Percentiles rank a stretch among this genome's conserved stretches.
These are phyloP conservation scores for Ardeotis arabs DNA, from an alignment of 2,113 vertebrate species.

Conservation along the genomic window DNA sequence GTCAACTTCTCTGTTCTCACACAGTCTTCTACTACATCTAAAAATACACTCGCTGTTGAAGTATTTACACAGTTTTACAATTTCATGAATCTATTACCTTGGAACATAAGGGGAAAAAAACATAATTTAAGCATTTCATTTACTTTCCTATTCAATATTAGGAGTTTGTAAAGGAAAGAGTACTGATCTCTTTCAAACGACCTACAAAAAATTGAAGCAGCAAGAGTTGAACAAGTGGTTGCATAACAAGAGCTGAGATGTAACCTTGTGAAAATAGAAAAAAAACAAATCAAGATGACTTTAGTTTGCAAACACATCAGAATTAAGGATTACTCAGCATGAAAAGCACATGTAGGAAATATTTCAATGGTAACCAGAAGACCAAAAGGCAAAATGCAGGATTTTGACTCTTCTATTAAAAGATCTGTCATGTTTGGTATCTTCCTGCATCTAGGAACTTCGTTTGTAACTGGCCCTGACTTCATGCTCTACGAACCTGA, in stretches of 20 bases:
- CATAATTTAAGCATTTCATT: not conserved
- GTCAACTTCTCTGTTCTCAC: not conserved
- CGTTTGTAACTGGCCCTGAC: not conserved
- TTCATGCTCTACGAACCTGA: not conserved
- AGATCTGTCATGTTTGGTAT: not conserved
- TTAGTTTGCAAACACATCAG: not conserved
- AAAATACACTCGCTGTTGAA: not conserved
- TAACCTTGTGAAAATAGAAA: not conserved
- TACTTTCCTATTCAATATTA: not conserved
- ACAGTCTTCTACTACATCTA: not conserved
- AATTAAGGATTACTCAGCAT: not conserved
- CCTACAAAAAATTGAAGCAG: not conserved
- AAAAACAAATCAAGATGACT: not conserved
- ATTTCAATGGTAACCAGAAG: not conserved
- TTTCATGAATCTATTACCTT: not conserved
- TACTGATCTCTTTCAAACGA: not conserved
- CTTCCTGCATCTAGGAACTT: not conserved
- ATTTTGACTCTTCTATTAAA: not conserved
- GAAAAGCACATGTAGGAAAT: not conserved
- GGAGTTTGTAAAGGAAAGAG: not conserved
- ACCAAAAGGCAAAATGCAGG: not conserved
- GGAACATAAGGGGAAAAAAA: not conserved
- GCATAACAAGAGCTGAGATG: not conserved
- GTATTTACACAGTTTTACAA: not conserved
- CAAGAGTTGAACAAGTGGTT: not conserved